phyloP scores from a whole-genome alignment of 64 coral and sea anemone genomes.

The Montipora sp. region DNA sequence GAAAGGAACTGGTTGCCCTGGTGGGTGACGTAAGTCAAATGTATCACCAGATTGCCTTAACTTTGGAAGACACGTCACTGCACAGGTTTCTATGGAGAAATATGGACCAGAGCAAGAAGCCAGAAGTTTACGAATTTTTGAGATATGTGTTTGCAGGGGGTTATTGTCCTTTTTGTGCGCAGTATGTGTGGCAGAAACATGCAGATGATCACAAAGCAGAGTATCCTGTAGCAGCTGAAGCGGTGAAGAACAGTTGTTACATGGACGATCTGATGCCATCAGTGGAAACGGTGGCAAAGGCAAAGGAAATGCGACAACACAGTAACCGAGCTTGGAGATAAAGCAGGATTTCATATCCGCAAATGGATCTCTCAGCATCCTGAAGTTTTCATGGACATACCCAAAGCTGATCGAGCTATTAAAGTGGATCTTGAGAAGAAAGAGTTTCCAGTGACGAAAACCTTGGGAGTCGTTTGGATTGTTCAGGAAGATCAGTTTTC shows the following conservation, averaged over 20 bases:
- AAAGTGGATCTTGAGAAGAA: slow-evolving; percentile 66
- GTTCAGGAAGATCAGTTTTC: slow-evolving; percentile 42
- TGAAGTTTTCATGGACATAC: slow-evolving; percentile 38
- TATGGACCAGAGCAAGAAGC: slow-evolving; percentile 41
- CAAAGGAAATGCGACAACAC: slow-evolving; percentile 33
- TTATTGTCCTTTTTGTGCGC: slow-evolving; percentile 84
- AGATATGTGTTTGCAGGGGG: slow-evolving; percentile 80
- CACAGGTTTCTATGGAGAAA: slow-evolving; percentile 61
- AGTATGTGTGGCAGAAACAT: slow-evolving; percentile 84
- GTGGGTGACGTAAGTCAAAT: slow-evolving; percentile 80
- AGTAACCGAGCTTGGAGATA: slow-evolving; percentile 49
- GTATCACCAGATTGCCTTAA: slow-evolving; percentile 71
- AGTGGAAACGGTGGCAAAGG: slow-evolving; percentile 33
- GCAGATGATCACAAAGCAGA: slow-evolving; percentile 38
- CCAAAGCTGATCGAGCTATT: slow-evolving; percentile 38
- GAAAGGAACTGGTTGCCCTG: too few species aligned
- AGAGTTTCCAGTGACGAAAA: slow-evolving; percentile 68
- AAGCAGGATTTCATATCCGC: slow-evolving; percentile 64
- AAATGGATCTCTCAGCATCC: slow-evolving; percentile 68
- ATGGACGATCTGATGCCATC: slow-evolving; percentile 66
- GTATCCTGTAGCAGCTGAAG: slow-evolving; percentile 61
- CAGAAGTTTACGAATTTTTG: slow-evolving; percentile 57
- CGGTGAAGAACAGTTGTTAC: slow-evolving; percentile 54
- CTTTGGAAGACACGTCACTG: not conserved
- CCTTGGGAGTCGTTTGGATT: slow-evolving; percentile 49